A percentile compares a stretch with the other conserved stretches of the same genome.
phyloP scores from a whole-genome alignment of 1,140 invertebrate species.

The Vanessa atalanta region DNA sequence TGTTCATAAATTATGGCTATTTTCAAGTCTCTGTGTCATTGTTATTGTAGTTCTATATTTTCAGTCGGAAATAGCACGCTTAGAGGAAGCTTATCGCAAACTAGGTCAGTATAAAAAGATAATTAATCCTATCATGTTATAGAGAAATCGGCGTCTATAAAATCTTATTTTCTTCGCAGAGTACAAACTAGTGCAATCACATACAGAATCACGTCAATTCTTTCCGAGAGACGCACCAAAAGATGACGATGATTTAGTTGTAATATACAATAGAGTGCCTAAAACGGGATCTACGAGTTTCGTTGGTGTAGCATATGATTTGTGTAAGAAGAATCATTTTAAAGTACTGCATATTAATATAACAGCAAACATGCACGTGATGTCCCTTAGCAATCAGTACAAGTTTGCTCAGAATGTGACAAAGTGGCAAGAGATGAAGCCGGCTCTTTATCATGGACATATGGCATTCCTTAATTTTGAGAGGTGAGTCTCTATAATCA shows the following conservation, averaged over 20 bases:
- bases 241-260: constrained; percentile 85
- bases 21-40: constrained; percentile 71
- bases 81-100: constrained; percentile 67
- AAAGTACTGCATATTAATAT: constrained; percentile 95
- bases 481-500: constrained; percentile 82
- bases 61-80: constrained; percentile 70
- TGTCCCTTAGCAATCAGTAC: constrained; percentile 95
- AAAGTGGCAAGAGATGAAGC: constrained; percentile 92
- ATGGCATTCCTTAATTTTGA: constrained; percentile 97
- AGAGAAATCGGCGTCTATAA: constrained; percentile 26
- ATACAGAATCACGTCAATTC: constrained; percentile 64
- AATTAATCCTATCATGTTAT: constrained; percentile 11
- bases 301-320: constrained; percentile 97
- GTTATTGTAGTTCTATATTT: constrained; percentile 73
- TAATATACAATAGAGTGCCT: constrained; percentile 98
- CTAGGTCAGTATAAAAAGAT: constrained; percentile 52
- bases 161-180: constrained; percentile 60
- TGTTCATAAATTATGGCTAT: constrained; percentile 72
- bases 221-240: constrained; percentile 54
- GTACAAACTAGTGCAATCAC: constrained; percentile 65
- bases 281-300: constrained; percentile 99
- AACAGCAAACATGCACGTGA: constrained; percentile 95
- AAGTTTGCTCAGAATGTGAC: constrained; percentile 95
- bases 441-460: constrained; percentile 98
- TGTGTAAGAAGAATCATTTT: constrained; percentile 95